Conservation (phyloP, 1,140 invertebrate species). For the Drosophila miranda region DNA sequence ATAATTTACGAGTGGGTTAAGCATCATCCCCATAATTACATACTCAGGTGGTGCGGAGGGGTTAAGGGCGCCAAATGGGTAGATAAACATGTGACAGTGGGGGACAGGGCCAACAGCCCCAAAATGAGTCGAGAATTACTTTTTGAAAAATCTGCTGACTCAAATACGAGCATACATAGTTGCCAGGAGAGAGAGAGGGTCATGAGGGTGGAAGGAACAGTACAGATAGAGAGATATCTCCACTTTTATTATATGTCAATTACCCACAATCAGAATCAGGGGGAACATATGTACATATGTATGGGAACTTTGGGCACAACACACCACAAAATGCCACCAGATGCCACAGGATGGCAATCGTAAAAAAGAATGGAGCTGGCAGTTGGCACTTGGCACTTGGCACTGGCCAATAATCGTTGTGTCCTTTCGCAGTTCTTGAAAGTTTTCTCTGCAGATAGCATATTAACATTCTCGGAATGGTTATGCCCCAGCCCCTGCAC, state of each 20-base stretch:
- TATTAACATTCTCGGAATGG: conserved; percentile 38
- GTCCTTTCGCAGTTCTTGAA: conserved; percentile 16
- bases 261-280: conserved; percentile 60
- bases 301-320: too few relatives aligned
- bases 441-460: conserved; percentile 16
- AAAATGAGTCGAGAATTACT: not conserved
- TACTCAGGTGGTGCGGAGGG: conserved; percentile 14
- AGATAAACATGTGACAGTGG: conserved; percentile 12
- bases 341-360: conserved; percentile 37
- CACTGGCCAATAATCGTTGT: conserved; percentile 60
- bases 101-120: not conserved
- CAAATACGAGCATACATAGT: conserved; percentile 21
- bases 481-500: conserved; percentile 28
- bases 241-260: conserved; percentile 76
- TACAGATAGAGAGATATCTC: not conserved
- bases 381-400: conserved; percentile 42
- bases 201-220: conserved; percentile 4
- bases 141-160: conserved; percentile 58
- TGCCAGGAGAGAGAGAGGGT: conserved; percentile 16
- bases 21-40: conserved; percentile 50
- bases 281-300: conserved; percentile 45
- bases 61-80: not conserved
- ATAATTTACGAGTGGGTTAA: conserved; percentile 77
- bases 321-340: too few relatives aligned
- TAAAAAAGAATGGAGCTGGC: conserved; percentile 62